phyloP scores from a whole-genome alignment of 1,140 invertebrate genomes.

The Dysdera silvatica region DNA sequence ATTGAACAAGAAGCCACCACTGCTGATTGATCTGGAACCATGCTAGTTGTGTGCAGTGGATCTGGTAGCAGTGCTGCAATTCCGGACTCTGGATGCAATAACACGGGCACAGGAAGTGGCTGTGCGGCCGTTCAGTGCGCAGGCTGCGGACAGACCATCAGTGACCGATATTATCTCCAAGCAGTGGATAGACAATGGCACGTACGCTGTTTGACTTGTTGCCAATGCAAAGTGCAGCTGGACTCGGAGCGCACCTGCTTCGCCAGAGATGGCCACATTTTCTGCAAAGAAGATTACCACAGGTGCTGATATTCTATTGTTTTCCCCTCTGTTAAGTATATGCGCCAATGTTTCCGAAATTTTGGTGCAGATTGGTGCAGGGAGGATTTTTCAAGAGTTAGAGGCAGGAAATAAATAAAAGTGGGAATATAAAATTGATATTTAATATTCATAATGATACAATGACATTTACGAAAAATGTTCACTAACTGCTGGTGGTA shows the following conservation, averaged over 20 bases:
- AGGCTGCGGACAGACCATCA: conserved; percentile 72
- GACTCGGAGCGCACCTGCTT: conserved; percentile 90
- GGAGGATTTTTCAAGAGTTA: no score
- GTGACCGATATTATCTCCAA: conserved; percentile 77
- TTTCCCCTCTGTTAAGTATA: no score
- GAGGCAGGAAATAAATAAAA: no score
- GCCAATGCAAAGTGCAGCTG: conserved; percentile 71
- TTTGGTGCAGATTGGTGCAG: no score
- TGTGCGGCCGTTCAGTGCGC: conserved; percentile 55
- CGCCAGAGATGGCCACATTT: conserved; percentile 85
- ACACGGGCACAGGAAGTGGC: not conserved
- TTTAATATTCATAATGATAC: no score
- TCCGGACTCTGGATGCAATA: no score
- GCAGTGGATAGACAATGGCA: conserved; percentile 87
- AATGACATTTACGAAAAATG: no score
- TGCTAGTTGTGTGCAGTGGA: conserved; percentile 19
- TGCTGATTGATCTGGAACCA: not conserved
- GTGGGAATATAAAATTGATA: no score
- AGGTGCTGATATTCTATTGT: no score
- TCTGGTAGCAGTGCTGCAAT: no score
- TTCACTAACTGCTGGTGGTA: no score
- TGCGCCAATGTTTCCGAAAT: no score
- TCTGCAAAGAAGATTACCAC: conserved; percentile 96
- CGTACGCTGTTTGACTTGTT: conserved; percentile 65
- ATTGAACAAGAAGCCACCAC: not conserved